Base-by-base conservation (phyloP, 2,888 invertebrate species). In the Tiliacea citrago region DNA sequence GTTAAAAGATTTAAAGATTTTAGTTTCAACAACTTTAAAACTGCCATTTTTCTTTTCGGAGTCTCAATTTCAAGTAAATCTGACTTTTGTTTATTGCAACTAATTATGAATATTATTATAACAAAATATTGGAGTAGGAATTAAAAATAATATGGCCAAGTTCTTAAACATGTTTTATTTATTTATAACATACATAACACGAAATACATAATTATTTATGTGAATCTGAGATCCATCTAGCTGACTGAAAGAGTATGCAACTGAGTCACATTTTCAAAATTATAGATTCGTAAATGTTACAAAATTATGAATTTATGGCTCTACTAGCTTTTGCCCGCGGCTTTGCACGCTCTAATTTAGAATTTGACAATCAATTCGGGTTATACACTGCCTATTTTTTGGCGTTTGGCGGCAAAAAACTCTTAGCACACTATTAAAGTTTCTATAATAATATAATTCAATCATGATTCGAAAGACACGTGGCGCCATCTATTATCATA, bases 171-270 rank as follows among this genome's bases (percentile, higher is more conserved):
- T 58, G 69, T 74, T 74, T 75, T 62, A 67, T 77, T 83, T 68
- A 49, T 81, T 67, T 53, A 49, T n/a, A 55, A 85, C 3, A 29
- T 79, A 82, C 13, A 73, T 81, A 72, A 68, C 45, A 75, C 21
- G 3, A 76, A 57, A 79, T 65, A 72, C 6, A 57, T 67, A 76
- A 29, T 29, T 39, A n/a, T 61, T 63, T 29, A 75, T 71, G 61
- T 73, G 68, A 74, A 67, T 62, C 61, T 79, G 84, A 84, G 84
- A 84, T 84, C 84, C 70, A 80, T 73, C 58, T 58, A 80, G 80
- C 77, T 81, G 83, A 82, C 60, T 66, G 60, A 42, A 73, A 75
- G 35, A 85, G 84, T 73, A n/a, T n/a, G n/a, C n/a, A 78, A 68
- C 45, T 55, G 61, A 55, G 24, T 66, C 24, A 65, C 9, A 61